These are phyloP conservation scores for Steromphala cineraria DNA, from an alignment of 2,888 invertebrate genomes.

Conservation along the genomic window DNA sequence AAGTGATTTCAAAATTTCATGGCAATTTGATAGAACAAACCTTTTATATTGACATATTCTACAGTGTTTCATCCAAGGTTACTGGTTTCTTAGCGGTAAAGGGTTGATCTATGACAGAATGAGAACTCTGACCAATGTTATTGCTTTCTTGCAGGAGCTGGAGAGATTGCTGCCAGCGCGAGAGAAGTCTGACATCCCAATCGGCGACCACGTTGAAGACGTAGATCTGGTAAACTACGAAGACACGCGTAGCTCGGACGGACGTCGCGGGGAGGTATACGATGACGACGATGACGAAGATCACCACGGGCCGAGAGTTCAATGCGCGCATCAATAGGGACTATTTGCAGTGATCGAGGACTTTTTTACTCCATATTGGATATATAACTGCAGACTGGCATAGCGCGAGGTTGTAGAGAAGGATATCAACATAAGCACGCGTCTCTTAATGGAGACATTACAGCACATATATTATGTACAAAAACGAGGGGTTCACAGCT, in stretches of 20 bases:
- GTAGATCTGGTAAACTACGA: constrained; percentile 87
- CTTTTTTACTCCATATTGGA: background rate
- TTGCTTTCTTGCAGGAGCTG: constrained; percentile 79
- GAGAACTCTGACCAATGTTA: too few relatives aligned
- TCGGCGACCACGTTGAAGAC: constrained; percentile 89
- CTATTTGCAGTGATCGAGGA: background rate
- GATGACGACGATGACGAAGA: constrained; percentile 80
- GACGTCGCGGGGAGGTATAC: constrained; percentile 81
- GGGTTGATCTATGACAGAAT: too few relatives aligned
- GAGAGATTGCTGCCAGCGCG: constrained; percentile 86
- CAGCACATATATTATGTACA: too few relatives aligned
- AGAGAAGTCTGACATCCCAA: constrained; percentile 83
- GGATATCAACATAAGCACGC: too few relatives aligned
- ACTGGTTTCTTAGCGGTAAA: too few relatives aligned
- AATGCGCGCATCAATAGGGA: constrained; percentile 86
- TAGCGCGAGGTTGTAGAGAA: too few relatives aligned
- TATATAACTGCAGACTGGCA: background rate
- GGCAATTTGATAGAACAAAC: too few relatives aligned
- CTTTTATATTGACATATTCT: too few relatives aligned
- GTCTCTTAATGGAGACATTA: too few relatives aligned
- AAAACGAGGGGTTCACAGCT: too few relatives aligned
- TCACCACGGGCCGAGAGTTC: constrained; percentile 80
- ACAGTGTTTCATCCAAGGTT: too few relatives aligned
- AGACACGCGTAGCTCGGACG: constrained; percentile 78
- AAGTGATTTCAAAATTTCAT: too few relatives aligned